Evolutionary conservation across 2,113 vertebrate species (phyloP).

Genomic region (Podarcis raffonei): DNA sequence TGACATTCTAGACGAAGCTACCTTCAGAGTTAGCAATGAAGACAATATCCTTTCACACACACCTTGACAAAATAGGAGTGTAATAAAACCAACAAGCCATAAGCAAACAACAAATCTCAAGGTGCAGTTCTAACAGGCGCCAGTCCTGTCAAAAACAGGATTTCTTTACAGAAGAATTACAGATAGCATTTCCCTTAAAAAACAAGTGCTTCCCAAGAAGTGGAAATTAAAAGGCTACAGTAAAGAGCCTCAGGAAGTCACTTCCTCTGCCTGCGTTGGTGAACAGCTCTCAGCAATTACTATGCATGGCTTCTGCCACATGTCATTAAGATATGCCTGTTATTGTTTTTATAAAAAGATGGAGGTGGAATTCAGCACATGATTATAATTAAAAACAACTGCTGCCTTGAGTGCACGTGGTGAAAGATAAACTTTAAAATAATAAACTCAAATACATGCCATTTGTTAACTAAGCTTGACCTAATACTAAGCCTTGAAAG

Average conservation of each 20-base stretch:
- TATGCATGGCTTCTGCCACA: background rate
- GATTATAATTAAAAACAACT: background rate
- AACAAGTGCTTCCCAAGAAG: background rate
- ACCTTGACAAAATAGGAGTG: background rate
- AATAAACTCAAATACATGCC: background rate
- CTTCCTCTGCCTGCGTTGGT: slow-evolving; percentile 1
- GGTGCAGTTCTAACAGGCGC: background rate
- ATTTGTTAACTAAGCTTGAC: background rate
- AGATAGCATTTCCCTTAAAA: background rate
- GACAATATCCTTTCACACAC: background rate
- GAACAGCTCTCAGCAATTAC: background rate
- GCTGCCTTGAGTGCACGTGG: background rate
- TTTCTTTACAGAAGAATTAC: background rate
- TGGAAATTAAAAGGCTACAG: background rate
- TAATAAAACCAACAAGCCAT: background rate
- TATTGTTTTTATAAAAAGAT: slow-evolving; percentile 3
- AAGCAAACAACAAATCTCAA: background rate
- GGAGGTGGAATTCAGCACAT: background rate
- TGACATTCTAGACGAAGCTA: background rate
- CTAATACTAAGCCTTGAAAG: background rate
- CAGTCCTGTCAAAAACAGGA: background rate
- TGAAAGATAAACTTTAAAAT: background rate
- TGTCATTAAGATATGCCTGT: background rate
- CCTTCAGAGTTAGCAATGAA: background rate
- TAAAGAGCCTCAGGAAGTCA: background rate